These are phyloP conservation scores for Ischnura elegans DNA, from an alignment of 2,888 invertebrate species.

Conservation along the genomic window DNA sequence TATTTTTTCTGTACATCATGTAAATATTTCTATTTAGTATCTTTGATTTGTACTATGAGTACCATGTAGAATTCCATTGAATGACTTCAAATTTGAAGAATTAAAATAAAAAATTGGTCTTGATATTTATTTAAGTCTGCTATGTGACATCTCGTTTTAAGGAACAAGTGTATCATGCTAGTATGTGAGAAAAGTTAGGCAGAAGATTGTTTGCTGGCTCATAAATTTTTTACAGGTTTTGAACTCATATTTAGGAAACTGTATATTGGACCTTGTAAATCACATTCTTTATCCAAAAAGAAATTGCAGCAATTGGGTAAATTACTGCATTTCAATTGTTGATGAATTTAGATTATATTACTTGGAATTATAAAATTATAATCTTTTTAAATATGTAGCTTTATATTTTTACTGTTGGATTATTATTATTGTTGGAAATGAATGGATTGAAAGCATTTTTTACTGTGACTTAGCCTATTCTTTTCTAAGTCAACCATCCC, in stretches of 20 bases:
- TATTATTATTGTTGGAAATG: conserved; percentile 14
- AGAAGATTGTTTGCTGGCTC: not conserved
- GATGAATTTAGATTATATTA: not conserved
- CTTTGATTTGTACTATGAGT: no score
- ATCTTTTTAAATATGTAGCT: not conserved
- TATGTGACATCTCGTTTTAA: no score
- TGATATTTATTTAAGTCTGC: no score
- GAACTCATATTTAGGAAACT: not conserved
- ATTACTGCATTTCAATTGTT: not conserved
- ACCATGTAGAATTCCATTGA: no score
- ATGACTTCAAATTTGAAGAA: no score
- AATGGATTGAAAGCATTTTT: conserved; percentile 66
- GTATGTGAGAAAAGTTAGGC: not conserved
- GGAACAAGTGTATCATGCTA: not conserved
- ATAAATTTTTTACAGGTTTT: not conserved
- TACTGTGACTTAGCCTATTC: conserved; percentile 14
- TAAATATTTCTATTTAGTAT: no score
- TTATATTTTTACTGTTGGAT: not conserved
- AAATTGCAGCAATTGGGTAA: not conserved
- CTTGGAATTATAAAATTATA: not conserved
- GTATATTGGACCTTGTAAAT: not conserved
- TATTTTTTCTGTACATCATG: no score
- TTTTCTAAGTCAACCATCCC: conserved; percentile 39
- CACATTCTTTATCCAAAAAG: not conserved
- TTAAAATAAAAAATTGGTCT: no score